phyloP scores from a whole-genome alignment of 2,888 invertebrate species.

The Catocala sponsa region DNA sequence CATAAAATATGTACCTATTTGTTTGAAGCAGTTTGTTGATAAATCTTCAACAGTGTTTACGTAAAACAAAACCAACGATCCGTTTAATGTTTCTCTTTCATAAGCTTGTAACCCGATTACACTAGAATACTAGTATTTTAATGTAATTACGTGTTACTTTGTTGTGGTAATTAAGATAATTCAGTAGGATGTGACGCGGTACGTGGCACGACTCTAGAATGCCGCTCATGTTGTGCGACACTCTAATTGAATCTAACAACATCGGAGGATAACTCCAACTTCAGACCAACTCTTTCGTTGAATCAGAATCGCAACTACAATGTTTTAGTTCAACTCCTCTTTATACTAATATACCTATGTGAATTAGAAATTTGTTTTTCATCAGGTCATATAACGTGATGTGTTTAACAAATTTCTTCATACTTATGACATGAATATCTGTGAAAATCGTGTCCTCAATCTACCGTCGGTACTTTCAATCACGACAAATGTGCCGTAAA shows the following conservation, averaged over 20 bases:
- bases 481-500: constrained; percentile 4
- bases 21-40: background rate
- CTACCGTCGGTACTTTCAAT: background rate
- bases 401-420: constrained; percentile 15
- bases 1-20: background rate
- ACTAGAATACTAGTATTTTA: constrained; percentile 54
- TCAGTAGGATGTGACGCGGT: constrained; percentile 62
- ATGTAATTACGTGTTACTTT: constrained; percentile 66
- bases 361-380: background rate
- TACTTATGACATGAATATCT: background rate
- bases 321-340: constrained; percentile 12
- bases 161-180: constrained; percentile 74
- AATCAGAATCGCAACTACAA: constrained; percentile 27
- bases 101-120: constrained; percentile 31
- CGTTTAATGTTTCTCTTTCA: constrained; percentile 8
- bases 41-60: background rate
- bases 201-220: too few relatives aligned
- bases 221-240: constrained; percentile 30
- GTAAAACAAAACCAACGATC: constrained; percentile 14
- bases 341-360: constrained; percentile 19
- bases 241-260: constrained; percentile 72
- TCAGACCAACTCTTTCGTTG: constrained; percentile 59
- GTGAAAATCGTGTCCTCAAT: background rate
- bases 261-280: constrained; percentile 64
- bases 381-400: background rate